Evolutionary conservation across 2,797 vertebrate species (phyloP), one percentile per base, ranked within the genome.

Genomic region (Amblyopsis hoosieri): DNA sequence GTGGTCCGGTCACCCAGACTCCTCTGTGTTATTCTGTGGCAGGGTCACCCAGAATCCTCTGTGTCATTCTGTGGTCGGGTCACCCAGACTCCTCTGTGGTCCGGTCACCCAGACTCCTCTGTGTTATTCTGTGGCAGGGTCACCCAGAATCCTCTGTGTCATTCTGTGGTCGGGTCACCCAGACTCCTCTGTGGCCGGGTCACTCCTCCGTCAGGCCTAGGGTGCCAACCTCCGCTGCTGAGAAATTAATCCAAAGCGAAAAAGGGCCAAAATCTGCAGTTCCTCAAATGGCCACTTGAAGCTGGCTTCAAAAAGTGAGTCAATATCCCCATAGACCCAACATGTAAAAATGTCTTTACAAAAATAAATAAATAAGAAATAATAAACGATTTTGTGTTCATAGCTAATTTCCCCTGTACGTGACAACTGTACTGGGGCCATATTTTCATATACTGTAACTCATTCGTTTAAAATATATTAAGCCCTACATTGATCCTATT

Each of bases 11-110:
- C 19, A 19, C 19, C 19, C 19, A 19, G 19, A 19, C 2, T 19
- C 19, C 19, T 19, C 19, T 19, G 19, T 19, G 19, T 19, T 2
- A 19, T 19, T 82, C 64, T 73, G 66, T 57, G 62, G 61, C 66
- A 58, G 64, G 76, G 53, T 54, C 48, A 56, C 69, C 52, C 62
- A 72, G 67, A 76, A 14, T 19, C 19, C 2, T 19, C 2, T 19
- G 19, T 19, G 19, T 23, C 2, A 23, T 23, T 82, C 64, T 73
- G 66, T 57, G 62, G 61, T 66, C 58, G 65, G 76, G 53, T 54
- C 48, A 56, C 69, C 52, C 62, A 72, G 67, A 76, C 17, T 63
- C 47, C 62, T 69, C 71, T n/a, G 64, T 78, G 70, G 17, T 19
- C 17, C 17, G 17, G 17, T 19, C 1, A 19, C 17, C 17, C 17